Percentiles rank a stretch among this genome's conserved stretches.
Conservation (phyloP, 2,797 vertebrate genomes). For the Pseudochirops cupreus region DNA sequence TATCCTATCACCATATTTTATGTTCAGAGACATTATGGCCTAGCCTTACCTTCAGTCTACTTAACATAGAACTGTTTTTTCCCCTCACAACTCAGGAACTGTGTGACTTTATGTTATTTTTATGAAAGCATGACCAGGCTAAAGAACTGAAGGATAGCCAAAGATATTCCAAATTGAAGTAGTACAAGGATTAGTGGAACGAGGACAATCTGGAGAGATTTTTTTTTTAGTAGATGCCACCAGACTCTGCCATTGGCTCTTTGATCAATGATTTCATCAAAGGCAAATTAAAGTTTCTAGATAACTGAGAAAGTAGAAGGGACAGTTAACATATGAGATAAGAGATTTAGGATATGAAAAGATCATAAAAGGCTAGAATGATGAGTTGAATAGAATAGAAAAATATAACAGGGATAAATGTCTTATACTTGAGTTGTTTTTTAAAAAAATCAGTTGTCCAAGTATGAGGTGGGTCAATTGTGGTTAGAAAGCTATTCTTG, state of each 20-base stretch:
- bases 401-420: neutral
- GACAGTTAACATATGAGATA: neutral
- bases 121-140: neutral
- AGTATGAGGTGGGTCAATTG: neutral
- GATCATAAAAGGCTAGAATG: neutral
- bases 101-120: neutral
- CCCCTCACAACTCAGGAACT: neutral
- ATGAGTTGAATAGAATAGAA: neutral
- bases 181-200: neutral
- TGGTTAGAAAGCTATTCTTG: neutral
- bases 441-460: neutral
- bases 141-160: neutral
- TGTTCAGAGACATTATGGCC: neutral
- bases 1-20: neutral
- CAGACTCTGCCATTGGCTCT: neutral
- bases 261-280: neutral
- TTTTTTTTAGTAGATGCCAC: neutral
- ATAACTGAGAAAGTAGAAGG: neutral
- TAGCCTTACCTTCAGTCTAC: neutral
- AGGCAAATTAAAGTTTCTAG: neutral
- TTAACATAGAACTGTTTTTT: neutral
- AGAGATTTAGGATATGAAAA: neutral
- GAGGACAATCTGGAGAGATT: neutral
- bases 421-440: neutral
- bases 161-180: neutral